Conservation (phyloP, 1,140 invertebrate genomes). For the Calycopis cecrops region DNA sequence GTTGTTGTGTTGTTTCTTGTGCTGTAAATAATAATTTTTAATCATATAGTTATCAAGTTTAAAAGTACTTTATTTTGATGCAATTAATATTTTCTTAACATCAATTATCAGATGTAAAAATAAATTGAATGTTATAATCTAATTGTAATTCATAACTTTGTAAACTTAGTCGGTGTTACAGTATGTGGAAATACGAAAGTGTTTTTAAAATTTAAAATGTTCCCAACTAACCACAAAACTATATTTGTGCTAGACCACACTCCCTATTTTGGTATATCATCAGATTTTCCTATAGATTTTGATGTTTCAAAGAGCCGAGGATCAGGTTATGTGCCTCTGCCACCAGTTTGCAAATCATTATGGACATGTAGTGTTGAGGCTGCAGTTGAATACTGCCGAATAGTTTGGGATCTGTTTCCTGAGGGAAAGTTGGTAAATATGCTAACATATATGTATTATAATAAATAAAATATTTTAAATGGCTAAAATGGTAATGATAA, state of each 20-base stretch:
- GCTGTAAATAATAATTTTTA: too few relatives aligned
- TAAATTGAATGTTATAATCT: too few relatives aligned
- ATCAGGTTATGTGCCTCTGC: constrained; percentile 77
- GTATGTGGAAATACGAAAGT: not conserved
- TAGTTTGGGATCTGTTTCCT: constrained; percentile 97
- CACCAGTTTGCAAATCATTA: constrained; percentile 90
- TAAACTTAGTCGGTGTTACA: too few relatives aligned
- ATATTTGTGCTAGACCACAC: constrained; percentile 96
- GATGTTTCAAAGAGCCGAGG: constrained; percentile 86
- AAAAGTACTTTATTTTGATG: too few relatives aligned
- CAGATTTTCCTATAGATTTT: constrained; percentile 91
- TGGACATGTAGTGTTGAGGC: constrained; percentile 97
- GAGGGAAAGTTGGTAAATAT: constrained; percentile 85
- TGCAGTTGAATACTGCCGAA: constrained; percentile 94
- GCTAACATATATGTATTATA: not conserved
- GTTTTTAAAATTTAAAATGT: constrained; percentile 38
- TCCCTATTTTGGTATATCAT: constrained; percentile 90
- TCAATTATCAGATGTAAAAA: too few relatives aligned
- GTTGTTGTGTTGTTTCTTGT: too few relatives aligned
- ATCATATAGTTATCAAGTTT: too few relatives aligned
- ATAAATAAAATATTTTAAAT: not conserved
- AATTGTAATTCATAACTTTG: too few relatives aligned
- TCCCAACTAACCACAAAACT: constrained; percentile 89
- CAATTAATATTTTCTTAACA: not conserved
- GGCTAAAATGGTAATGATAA: too few relatives aligned